These are phyloP conservation scores for Lomographa bimaculata DNA, from an alignment of 2,888 invertebrate genomes.

Conservation along the genomic window DNA sequence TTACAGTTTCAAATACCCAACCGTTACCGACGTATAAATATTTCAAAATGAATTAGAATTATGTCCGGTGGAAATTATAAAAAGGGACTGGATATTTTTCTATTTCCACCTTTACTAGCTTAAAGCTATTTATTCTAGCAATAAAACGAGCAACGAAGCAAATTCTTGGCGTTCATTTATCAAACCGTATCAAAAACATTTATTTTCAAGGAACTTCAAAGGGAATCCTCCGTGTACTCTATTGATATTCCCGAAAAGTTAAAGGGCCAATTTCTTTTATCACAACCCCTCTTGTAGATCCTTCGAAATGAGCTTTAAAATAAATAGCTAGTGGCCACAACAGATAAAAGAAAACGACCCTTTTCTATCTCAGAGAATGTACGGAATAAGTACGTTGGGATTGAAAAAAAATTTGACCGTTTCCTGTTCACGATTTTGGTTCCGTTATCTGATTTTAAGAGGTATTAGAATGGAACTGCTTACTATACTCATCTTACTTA, in stretches of 20 bases:
- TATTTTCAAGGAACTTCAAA: conserved; percentile 38
- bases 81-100: no score
- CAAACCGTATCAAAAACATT: conserved; percentile 36
- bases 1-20: no score
- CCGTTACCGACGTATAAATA: no score
- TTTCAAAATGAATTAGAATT: no score
- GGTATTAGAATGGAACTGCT: no score
- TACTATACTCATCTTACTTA: no score
- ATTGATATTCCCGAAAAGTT: conserved; percentile 44
- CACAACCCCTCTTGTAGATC: conserved; percentile 39
- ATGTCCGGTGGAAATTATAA: no score
- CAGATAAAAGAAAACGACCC: conserved; percentile 45
- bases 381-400: conserved; percentile 29
- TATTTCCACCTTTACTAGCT: no score
- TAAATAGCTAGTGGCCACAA: conserved; percentile 47
- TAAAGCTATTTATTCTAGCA: background rate
- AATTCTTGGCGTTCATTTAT: no score
- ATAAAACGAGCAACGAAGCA: conserved; percentile 7
- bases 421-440: conserved; percentile 5
- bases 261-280: conserved; percentile 45
- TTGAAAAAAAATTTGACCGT: conserved; percentile 24
- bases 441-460: no score
- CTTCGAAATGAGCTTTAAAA: conserved; percentile 51
- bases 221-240: conserved; percentile 34
- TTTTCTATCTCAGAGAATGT: conserved; percentile 31